Base-by-base conservation (phyloP, 2,113 vertebrate species). In the Pygathrix nemaeus region DNA sequence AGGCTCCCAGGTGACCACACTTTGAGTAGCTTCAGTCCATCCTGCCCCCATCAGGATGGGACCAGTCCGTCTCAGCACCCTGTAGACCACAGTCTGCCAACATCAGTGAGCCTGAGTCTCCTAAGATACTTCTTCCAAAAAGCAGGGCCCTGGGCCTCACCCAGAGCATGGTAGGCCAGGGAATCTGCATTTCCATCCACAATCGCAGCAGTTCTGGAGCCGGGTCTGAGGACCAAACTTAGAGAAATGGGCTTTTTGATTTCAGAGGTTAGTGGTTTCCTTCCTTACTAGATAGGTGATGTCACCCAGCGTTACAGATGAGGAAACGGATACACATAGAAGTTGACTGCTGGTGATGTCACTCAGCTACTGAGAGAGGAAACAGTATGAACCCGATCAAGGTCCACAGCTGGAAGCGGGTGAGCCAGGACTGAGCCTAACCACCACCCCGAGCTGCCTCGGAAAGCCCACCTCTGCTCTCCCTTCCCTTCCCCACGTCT, bases 71-170 rank as follows among this genome's bases (percentile, higher is more conserved):
- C 83, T 25, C 6, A 16, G 25, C 13, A 1, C n/a, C 55, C 25
- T 11, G 11, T 0, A 20, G 73, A 30, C 40, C 3, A 2, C 0
- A 0, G 40, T 66, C 48, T 57, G 76, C n/a, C 25, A 8, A 75
- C 8, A 5, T 52, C 59, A 25, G 18, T 8, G 27, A 16, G 55
- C 76, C 50, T 35, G 23, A 23, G 93, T 35, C 76, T 9, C 23
- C 20, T 0, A 0, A 20, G 9, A 50, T 1, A 7, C 9, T 4
- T 8, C 6, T 5, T n/a, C 25, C 23, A 40, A 38, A 89, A 66
- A 14, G 73, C 38, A 9, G 50, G 45, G 38, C 43, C 23, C 43
- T 21, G 6, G 59, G 30, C 38, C 43, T n/a, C 52, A 8, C 13
- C 32, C 38, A n/a, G 59, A 70, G 0, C 3, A 0, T 1, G 6